Percentiles rank a stretch among this genome's conserved stretches.
These are phyloP conservation scores for Callopanchax toddi DNA, from an alignment of 2,113 vertebrate species.

Conservation along the genomic window DNA sequence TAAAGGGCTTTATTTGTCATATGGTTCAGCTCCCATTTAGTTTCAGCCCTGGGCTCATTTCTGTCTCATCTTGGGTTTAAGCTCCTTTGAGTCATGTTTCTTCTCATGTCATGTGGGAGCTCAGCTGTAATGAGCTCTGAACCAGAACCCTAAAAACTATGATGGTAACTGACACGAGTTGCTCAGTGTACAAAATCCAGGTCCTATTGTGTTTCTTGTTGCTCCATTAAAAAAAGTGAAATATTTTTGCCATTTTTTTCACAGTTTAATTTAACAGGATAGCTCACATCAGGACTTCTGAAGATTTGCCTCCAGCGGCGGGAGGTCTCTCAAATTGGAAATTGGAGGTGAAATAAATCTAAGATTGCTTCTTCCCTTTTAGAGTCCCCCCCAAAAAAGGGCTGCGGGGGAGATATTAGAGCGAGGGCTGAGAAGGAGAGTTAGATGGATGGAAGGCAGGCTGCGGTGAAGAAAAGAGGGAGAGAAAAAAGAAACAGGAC, in stretches of 20 bases:
- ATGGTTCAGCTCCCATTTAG: constrained; percentile 28
- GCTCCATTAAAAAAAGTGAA: constrained; percentile 47
- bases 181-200: constrained; percentile 27
- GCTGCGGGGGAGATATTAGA: constrained; percentile 76
- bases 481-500: constrained; percentile 18
- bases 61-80: constrained; percentile 32
- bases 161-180: constrained; percentile 32
- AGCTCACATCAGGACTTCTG: constrained; percentile 62
- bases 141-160: constrained; percentile 27
- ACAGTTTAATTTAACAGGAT: constrained; percentile 75
- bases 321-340: constrained; percentile 81
- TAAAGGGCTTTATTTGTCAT: constrained; percentile 36
- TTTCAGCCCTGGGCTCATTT: constrained; percentile 41
- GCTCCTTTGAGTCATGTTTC: constrained; percentile 38
- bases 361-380: constrained; percentile 71
- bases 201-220: constrained; percentile 50
- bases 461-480: constrained; percentile 21
- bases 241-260: constrained; percentile 67
- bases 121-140: constrained; percentile 29
- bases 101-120: constrained; percentile 30
- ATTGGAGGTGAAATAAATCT: constrained; percentile 72
- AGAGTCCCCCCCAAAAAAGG: constrained; percentile 70
- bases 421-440: constrained; percentile 58
- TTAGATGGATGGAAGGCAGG: constrained; percentile 62
- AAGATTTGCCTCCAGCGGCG: constrained; percentile 74